These are phyloP conservation scores for Intellagama lesueurii DNA, from an alignment of 2,797 vertebrate species.

Conservation along the genomic window DNA sequence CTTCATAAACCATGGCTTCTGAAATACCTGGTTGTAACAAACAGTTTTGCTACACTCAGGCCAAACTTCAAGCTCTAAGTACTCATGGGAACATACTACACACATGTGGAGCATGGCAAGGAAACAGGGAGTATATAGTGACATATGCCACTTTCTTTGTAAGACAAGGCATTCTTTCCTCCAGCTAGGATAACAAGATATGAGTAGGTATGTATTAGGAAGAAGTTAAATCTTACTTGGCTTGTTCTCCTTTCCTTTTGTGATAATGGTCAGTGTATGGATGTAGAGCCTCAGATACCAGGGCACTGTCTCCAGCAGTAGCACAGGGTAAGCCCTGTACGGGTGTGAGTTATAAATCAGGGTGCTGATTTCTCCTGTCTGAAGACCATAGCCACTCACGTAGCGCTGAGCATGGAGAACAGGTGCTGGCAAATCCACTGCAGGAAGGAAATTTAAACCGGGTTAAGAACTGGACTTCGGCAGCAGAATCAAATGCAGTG, in stretches of 20 bases:
- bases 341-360: conserved; percentile 94
- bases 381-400: conserved; percentile 93
- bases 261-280: conserved; percentile 93
- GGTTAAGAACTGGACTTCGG: neutral
- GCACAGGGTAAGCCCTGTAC: conserved; percentile 91
- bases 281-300: conserved; percentile 97
- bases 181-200: neutral
- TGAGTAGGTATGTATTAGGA: neutral
- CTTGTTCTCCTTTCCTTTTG: conserved; percentile 92
- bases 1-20: neutral
- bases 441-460: neutral
- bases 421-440: conserved; percentile 82
- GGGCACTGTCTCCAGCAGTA: conserved; percentile 92
- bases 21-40: neutral
- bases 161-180: neutral
- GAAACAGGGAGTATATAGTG: neutral
- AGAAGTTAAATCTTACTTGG: conserved; percentile 86
- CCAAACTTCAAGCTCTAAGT: neutral
- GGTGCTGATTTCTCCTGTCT: conserved; percentile 92
- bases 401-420: conserved; percentile 92
- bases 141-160: neutral
- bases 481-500: neutral
- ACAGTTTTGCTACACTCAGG: neutral
- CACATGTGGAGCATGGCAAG: neutral
- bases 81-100: neutral